Base-by-base conservation (phyloP, 2,113 vertebrate genomes). In the Circaetus gallicus region DNA sequence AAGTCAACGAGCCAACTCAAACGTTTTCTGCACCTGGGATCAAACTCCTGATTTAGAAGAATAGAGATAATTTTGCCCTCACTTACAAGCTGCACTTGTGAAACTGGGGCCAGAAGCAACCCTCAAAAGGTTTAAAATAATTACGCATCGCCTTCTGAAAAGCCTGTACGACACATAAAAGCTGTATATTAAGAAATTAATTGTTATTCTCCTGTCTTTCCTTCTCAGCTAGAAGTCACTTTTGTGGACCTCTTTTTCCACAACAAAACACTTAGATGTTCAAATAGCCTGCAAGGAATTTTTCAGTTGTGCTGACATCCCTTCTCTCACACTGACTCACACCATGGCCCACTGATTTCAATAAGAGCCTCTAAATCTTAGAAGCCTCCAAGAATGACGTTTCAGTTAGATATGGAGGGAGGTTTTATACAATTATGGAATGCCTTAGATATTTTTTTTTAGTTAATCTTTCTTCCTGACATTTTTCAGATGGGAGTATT, bases 381-480 rank as follows among this genome's bases (percentile, higher is more conserved):
- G 36, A 63, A 56, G 8, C 14, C 18, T 66, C 18, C 11, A 13
- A 61, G 34, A 80, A 74, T 47, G 4, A 28, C 7, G 4, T 81
- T 65, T 78, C 10, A 49, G 4, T 61, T 52, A 36, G 5, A 36
- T 62, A 89, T 70, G 0, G 0, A 16, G 6, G 7, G 18, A 81
- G 3, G 7, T 58, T 81, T 81, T 81, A 25, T 14, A 47, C 12
- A 86, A 24, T 29, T 38, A 40, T 19, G 3, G 38, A 70, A 42
- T 31, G 26, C 4, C 13, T 56, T 1, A 2, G 25, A 2, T 13
- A 20, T 31, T 29, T 15, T 5, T 31, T n/a, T 26, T 20, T 5
- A 17, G 6, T 49, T 11, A 45, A 28, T 38, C 8, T 36, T 65
- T 29, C 20, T 69, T 69, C 13, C 18, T 47, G 12, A 25, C 4